Percentiles rank a stretch among this genome's conserved stretches.
These are phyloP conservation scores for Scalopus aquaticus DNA, from an alignment of 2,113 vertebrate species.

Conservation along the genomic window DNA sequence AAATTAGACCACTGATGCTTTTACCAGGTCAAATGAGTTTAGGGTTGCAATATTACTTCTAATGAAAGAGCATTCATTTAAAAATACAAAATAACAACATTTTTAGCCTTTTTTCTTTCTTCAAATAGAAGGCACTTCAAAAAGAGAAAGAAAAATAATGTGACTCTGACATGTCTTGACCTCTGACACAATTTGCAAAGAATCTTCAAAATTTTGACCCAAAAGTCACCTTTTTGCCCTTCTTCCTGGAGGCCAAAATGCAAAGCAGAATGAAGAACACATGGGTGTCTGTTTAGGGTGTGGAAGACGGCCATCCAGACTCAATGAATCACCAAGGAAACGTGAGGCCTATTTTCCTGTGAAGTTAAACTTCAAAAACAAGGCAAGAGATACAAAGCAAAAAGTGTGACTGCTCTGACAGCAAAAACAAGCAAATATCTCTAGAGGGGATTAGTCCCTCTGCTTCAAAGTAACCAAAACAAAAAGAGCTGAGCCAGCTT, in stretches of 20 bases:
- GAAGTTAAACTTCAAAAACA: conserved; percentile 76
- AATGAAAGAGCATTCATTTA: not conserved
- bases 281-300: not conserved
- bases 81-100: not conserved
- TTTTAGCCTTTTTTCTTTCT: not conserved
- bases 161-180: not conserved
- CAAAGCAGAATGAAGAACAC: not conserved
- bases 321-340: conserved; percentile 68
- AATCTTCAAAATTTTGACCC: conserved; percentile 31
- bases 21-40: not conserved
- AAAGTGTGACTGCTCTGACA: conserved; percentile 72
- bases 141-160: not conserved
- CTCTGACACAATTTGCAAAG: not conserved
- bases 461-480: conserved; percentile 75
- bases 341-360: conserved; percentile 64
- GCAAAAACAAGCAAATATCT: conserved; percentile 78
- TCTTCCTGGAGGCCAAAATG: not conserved
- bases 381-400: conserved; percentile 72
- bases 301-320: not conserved
- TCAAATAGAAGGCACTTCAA: not conserved
- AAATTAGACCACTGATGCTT: not conserved
- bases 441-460: conserved; percentile 73
- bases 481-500: conserved; percentile 62
- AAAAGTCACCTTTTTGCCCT: not conserved
- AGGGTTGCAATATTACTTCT: not conserved